Evolutionary conservation across 2,888 invertebrate genomes (phyloP).

Genomic region (Epicampocera succincta): DNA sequence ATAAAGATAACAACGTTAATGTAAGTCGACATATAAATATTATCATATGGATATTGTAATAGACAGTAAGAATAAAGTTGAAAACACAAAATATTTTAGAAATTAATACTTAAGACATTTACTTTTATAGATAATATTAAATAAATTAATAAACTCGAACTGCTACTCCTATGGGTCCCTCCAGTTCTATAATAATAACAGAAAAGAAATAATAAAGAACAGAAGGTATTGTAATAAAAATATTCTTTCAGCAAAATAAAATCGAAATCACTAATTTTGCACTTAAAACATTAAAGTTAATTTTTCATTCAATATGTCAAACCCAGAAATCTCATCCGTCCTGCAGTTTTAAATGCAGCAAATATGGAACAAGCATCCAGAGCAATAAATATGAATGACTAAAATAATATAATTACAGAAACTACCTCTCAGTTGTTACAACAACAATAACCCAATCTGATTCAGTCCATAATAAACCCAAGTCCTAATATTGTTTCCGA

Average conservation of each 20-base stretch:
- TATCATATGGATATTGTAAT: too few species aligned
- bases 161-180: too few species aligned
- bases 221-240: not conserved
- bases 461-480: constrained; percentile 16
- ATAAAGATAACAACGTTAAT: not conserved
- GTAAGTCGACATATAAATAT: not conserved
- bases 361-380: constrained; percentile 1
- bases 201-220: too few species aligned
- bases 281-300: too few species aligned
- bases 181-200: too few species aligned
- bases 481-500: not conserved
- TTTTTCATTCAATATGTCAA: not conserved
- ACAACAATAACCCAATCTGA: constrained; percentile 10
- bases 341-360: constrained; percentile 5
- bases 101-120: too few species aligned
- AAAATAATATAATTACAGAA: constrained; percentile 18
- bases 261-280: not conserved
- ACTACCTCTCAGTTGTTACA: not conserved
- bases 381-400: constrained; percentile 14
- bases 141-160: too few species aligned
- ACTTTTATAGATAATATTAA: too few species aligned
- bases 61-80: too few species aligned
- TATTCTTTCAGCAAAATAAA: not conserved
- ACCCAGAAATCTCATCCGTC: constrained; percentile 12
- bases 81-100: not conserved